Conservation (phyloP, 2,113 vertebrate species). For the Mustela nigripes region DNA sequence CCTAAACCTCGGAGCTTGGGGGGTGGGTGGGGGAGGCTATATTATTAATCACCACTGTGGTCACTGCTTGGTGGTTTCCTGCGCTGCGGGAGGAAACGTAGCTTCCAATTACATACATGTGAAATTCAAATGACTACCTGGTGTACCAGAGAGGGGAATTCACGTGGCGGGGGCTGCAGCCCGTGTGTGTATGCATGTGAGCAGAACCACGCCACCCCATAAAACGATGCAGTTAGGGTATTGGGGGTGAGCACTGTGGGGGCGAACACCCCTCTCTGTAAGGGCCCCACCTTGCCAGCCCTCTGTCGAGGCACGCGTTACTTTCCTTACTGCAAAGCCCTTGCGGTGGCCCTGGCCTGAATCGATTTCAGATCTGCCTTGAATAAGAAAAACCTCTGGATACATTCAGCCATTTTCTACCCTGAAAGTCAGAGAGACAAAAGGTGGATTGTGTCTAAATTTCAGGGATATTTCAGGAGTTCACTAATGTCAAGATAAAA, state of each 20-base stretch:
- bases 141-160: not conserved
- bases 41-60: not conserved
- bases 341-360: not conserved
- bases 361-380: not conserved
- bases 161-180: rapidly evolving
- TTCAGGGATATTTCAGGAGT: not conserved
- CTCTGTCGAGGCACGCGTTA: rapidly evolving
- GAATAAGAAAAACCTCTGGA: not conserved
- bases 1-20: not conserved
- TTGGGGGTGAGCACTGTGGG: rapidly evolving
- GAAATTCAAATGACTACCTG: conserved; percentile 40
- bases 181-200: rapidly evolving
- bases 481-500: not conserved
- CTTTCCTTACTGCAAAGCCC: not conserved
- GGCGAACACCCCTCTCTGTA: rapidly evolving
- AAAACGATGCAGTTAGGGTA: not conserved
- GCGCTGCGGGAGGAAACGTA: not conserved
- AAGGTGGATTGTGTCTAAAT: not conserved
- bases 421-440: not conserved
- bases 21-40: not conserved
- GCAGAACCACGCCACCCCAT: not conserved
- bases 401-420: not conserved
- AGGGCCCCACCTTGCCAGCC: not conserved
- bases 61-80: not conserved
- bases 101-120: not conserved